Evolutionary conservation across 2,888 invertebrate genomes (phyloP).

Genomic region (Lamproptera curius): DNA sequence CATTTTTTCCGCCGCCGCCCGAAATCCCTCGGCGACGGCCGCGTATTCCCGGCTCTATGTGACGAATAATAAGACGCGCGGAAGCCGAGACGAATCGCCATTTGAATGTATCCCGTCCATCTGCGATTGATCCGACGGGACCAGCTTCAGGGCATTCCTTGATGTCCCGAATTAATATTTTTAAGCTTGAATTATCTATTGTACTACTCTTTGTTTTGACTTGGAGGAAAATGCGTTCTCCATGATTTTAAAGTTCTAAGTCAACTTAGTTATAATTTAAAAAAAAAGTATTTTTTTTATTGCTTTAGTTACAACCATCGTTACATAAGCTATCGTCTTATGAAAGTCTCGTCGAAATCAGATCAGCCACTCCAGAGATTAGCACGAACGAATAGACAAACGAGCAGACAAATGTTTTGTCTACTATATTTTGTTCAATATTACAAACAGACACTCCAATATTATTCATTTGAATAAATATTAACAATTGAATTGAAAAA

Average conservation of each 20-base stretch:
- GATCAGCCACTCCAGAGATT: too few relatives aligned
- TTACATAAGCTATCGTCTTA: too few relatives aligned
- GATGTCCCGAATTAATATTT: neutral
- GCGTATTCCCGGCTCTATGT: slow-evolving; percentile 66
- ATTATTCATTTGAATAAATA: too few relatives aligned
- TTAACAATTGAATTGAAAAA: too few relatives aligned
- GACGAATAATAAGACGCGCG: slow-evolving; percentile 58
- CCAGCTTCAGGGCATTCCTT: neutral
- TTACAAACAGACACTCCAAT: too few relatives aligned
- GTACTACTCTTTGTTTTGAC: neutral
- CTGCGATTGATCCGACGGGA: neutral
- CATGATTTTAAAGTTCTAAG: neutral
- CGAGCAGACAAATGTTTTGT: too few relatives aligned
- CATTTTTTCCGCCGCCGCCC: slow-evolving; percentile 66
- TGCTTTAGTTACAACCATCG: too few relatives aligned
- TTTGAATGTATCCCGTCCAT: slow-evolving; percentile 4
- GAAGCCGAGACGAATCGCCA: slow-evolving; percentile 21
- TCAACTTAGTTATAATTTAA: neutral
- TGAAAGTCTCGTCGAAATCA: too few relatives aligned
- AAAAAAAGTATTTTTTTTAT: neutral
- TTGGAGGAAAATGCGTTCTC: neutral
- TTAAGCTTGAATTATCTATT: neutral
- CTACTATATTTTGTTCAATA: too few relatives aligned
- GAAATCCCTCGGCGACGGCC: slow-evolving; percentile 65
- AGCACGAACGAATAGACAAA: too few relatives aligned